A percentile compares a stretch with the other conserved stretches of the same genome.
These are phyloP conservation scores for Serranus cabrilla DNA, from an alignment of 2,797 vertebrate species.

Conservation along the genomic window DNA sequence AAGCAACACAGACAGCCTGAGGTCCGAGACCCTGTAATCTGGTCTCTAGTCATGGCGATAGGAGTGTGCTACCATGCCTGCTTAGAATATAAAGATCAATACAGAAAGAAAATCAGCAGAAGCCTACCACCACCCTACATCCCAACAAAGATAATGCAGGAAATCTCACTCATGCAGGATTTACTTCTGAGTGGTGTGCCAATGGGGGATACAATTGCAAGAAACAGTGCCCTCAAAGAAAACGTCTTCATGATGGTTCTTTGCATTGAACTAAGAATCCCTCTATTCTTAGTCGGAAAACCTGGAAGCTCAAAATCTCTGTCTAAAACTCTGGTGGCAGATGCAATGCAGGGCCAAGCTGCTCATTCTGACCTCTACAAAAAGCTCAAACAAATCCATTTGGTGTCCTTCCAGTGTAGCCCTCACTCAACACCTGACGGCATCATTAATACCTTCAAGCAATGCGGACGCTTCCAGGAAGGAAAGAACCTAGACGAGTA, in stretches of 20 bases:
- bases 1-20: not conserved
- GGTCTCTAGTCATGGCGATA: conserved; percentile 92
- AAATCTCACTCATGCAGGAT: conserved; percentile 92
- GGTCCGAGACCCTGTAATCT: conserved; percentile 81
- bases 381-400: conserved; percentile 92
- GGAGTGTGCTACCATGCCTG: conserved; percentile 97
- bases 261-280: conserved; percentile 96
- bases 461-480: conserved; percentile 97
- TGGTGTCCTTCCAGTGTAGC: conserved; percentile 98
- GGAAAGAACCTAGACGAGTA: conserved; percentile 94
- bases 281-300: conserved; percentile 97
- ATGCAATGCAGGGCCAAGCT: conserved; percentile 97
- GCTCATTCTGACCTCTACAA: conserved; percentile 92
- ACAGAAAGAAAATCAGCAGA: conserved; percentile 84
- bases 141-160: conserved; percentile 83
- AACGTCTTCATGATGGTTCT: conserved; percentile 99
- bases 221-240: conserved; percentile 94
- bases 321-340: conserved; percentile 95
- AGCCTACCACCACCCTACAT: conserved; percentile 80
- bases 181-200: conserved; percentile 90
- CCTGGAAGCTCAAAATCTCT: conserved; percentile 98
- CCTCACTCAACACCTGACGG: conserved; percentile 97
- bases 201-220: conserved; percentile 91
- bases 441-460: conserved; percentile 95
- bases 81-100: conserved; percentile 89